Percentiles rank a stretch among this genome's conserved stretches.
These are phyloP conservation scores for Craseonycteris thonglongyai DNA, from an alignment of 2,113 vertebrate species.

Conservation along the genomic window DNA sequence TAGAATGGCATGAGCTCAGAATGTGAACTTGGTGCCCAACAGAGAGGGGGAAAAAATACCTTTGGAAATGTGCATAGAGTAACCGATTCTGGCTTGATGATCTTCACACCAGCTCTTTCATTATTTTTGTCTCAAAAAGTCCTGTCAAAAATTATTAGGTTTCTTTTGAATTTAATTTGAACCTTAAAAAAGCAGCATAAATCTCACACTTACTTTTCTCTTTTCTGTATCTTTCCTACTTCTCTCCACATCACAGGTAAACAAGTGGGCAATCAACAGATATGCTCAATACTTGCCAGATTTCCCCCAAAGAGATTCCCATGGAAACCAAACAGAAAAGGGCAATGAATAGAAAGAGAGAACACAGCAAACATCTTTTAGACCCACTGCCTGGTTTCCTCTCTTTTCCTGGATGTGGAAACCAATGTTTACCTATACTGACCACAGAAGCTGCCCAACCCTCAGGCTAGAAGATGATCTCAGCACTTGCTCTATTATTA, in stretches of 20 bases:
- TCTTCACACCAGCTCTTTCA: neutral
- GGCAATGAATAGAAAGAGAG: neutral
- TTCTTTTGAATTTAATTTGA: neutral
- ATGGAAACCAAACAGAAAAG: neutral
- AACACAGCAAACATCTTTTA: neutral
- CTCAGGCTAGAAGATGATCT: neutral
- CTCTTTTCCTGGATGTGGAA: neutral
- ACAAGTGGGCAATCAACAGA: neutral
- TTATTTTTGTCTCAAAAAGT: neutral
- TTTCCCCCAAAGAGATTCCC: neutral
- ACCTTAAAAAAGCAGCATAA: neutral
- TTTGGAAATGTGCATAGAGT: neutral
- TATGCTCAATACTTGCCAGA: neutral
- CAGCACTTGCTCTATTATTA: neutral
- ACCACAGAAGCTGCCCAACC: neutral
- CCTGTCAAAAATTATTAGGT: neutral
- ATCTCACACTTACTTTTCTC: neutral
- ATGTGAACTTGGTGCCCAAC: neutral
- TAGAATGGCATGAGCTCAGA: neutral
- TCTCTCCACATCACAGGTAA: neutral
- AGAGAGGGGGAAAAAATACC: neutral
- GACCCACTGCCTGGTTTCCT: neutral
- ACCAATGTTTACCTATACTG: neutral
- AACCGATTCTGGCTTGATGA: neutral
- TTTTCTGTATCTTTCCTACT: neutral